Evolutionary conservation across 2,797 vertebrate genomes (phyloP).

Genomic region (Gorsachius magnificus): DNA sequence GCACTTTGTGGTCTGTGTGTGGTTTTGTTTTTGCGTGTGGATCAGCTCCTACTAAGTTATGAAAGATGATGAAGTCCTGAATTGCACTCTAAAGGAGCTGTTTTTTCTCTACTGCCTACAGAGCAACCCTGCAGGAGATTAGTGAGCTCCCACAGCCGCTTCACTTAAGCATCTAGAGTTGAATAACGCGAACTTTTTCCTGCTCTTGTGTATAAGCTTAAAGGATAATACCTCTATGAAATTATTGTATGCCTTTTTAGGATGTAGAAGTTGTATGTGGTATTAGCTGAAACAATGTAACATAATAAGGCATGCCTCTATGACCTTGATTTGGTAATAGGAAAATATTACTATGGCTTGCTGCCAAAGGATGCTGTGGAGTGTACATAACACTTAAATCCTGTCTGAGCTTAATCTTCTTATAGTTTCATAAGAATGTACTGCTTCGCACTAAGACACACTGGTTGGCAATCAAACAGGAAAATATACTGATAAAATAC

Average conservation of each 20-base stretch:
- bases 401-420: slow-evolving; percentile 69
- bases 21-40: neutral
- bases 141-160: neutral
- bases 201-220: neutral
- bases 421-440: slow-evolving; percentile 39
- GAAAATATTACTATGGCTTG: slow-evolving; percentile 11
- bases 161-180: neutral
- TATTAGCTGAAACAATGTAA: neutral
- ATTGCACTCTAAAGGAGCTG: neutral
- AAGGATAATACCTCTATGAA: neutral
- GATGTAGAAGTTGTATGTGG: neutral
- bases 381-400: slow-evolving; percentile 68
- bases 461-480: neutral
- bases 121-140: neutral
- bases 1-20: neutral
- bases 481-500: neutral
- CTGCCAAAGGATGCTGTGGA: slow-evolving; percentile 41
- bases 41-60: neutral
- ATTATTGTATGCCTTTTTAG: neutral
- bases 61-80: slow-evolving; percentile 9
- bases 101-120: neutral
- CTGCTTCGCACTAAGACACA: neutral
- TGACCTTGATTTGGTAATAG: slow-evolving; percentile 63
- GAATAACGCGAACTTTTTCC: neutral
- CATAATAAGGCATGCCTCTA: neutral